These are phyloP conservation scores for Calosoma granatense DNA, from an alignment of 1,140 invertebrate genomes.

Conservation along the genomic window DNA sequence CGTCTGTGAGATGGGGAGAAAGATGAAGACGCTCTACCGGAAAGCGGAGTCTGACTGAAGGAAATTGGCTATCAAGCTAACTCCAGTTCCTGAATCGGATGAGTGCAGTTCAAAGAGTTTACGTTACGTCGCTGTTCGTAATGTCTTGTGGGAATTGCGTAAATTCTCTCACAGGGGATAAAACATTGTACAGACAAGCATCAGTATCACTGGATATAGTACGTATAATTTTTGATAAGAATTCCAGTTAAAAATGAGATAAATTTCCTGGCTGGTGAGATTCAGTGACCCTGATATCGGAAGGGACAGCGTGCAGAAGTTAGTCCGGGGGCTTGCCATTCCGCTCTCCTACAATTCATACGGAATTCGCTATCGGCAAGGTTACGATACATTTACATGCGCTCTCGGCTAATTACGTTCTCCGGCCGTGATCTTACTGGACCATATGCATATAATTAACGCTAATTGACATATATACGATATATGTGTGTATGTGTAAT, in stretches of 20 bases:
- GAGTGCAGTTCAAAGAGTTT: not conserved
- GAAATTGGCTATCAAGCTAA: slow-evolving; percentile 3
- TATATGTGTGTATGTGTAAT: not conserved
- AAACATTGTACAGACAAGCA: not conserved
- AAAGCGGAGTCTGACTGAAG: not conserved
- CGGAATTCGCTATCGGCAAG: slow-evolving; percentile 21
- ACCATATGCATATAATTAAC: slow-evolving; percentile 1
- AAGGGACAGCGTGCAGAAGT: slow-evolving; percentile 1
- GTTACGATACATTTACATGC: slow-evolving; percentile 24
- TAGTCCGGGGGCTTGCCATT: slow-evolving; percentile 12
- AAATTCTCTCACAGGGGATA: not conserved
- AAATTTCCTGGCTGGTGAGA: not conserved
- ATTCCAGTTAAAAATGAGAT: no score
- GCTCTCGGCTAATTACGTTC: slow-evolving; percentile 18
- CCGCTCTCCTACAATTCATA: slow-evolving; percentile 14
- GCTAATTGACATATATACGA: not conserved
- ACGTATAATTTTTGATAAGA: no score
- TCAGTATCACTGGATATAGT: not conserved
- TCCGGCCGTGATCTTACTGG: slow-evolving; percentile 25
- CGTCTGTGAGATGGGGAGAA: no score
- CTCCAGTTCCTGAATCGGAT: not conserved
- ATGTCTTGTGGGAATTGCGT: not conserved
- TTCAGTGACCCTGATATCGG: slow-evolving; percentile 4
- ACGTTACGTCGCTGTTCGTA: not conserved
- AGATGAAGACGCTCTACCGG: not conserved